Base-by-base conservation (phyloP, 2,113 vertebrate species). In the Eulacestoma nigropectus region DNA sequence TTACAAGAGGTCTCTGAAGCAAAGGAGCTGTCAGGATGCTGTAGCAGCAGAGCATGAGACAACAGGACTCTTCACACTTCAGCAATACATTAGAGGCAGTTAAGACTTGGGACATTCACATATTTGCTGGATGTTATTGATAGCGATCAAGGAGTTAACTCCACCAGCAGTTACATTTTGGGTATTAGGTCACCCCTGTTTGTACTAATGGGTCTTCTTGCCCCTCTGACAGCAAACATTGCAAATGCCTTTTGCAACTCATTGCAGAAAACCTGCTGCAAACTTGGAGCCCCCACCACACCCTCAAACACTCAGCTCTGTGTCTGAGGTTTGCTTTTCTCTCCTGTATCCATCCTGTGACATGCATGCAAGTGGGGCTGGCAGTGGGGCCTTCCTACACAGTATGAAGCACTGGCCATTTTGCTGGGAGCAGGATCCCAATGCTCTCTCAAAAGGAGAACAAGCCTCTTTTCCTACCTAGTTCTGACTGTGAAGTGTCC, bases 251-350 rank as follows among this genome's bases (percentile, higher is more conserved):
- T 93, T 64, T 77, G 49, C 49, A 72, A 56, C 5, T 69, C n/a
- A 16, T 49, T n/a, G 60, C 37, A 81, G 84, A 87, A 93, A 80
- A 75, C 17, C 25, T 62, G n/a, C 33, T 56, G 77, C n/a, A 67
- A 87, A 42, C 6, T n/a, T 0, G 0, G 33, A 88, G 5, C 8
- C 15, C 10, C 4, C 13, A 22, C 5, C 6, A 5, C 17, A 62
- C 27, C 33, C 35, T 44, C 11, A 2, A 55, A 46, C 16, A 73
- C 12, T 23, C 63, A 65, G 18, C 33, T 84, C 67, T 87, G 55
- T 47, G 25, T 47, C 41, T 55, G 63, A 69, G 42, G 30, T 62
- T n/a, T 47, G 26, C 8, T 41, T 42, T 78, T 25, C 29, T 59
- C 30, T 35, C 26, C 41, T 69, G 7, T 52, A 19, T 18, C 42